phyloP scores from a whole-genome alignment of 2,797 vertebrate species.

The Hemitrygon akajei region DNA sequence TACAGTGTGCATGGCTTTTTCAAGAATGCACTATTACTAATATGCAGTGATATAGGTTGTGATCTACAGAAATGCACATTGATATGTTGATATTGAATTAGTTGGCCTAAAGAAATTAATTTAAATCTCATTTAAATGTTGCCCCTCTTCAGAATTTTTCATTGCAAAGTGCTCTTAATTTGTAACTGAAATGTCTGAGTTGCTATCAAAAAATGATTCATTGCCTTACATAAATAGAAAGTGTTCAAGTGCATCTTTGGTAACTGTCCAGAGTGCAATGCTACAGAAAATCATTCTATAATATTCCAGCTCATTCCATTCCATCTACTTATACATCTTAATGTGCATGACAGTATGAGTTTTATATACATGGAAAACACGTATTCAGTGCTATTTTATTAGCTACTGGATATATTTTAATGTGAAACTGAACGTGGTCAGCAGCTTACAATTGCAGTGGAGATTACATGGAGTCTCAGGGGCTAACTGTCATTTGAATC shows the following conservation, averaged over 20 bases:
- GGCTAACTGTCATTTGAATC: neutral
- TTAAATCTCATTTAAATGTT: constrained; percentile 14
- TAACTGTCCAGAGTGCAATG: neutral
- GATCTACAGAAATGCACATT: neutral
- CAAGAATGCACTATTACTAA: neutral
- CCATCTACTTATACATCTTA: neutral
- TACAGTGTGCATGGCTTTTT: neutral
- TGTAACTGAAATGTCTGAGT: neutral
- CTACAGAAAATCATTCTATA: constrained; percentile 6
- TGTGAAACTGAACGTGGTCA: neutral
- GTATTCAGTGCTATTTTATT: neutral
- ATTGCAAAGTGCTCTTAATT: neutral
- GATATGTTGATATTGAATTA: neutral
- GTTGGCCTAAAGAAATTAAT: neutral
- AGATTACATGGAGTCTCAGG: neutral
- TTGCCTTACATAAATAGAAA: constrained; percentile 24
- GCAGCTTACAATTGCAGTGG: neutral
- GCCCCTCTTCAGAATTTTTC: neutral
- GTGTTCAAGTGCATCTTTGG: neutral
- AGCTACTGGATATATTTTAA: neutral
- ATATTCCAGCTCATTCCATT: neutral
- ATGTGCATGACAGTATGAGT: neutral
- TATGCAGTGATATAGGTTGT: neutral
- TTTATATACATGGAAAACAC: neutral
- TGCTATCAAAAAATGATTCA: constrained; percentile 17